Evolutionary conservation across 2,113 vertebrate genomes (phyloP).

Genomic region (Myotis lucifugus): DNA sequence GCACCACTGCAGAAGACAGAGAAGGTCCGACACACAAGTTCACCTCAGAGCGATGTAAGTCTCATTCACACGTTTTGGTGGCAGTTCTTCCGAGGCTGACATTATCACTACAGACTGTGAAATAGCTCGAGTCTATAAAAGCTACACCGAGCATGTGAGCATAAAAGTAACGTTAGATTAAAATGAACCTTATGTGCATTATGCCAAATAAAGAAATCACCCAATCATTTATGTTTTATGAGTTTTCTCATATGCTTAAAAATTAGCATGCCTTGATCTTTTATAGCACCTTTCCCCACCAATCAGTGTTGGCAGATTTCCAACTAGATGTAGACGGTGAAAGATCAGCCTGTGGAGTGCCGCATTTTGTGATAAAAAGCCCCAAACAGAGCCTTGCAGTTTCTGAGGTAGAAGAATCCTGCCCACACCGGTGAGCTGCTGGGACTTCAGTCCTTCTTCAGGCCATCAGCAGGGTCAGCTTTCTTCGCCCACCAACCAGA

Average conservation of each 20-base stretch:
- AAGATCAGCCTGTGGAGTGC: not conserved
- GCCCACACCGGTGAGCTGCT: not conserved
- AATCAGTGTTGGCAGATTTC: not conserved
- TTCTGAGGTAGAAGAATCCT: conserved; percentile 1
- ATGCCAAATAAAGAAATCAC: not conserved
- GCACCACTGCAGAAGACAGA: not conserved
- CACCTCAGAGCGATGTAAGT: not conserved
- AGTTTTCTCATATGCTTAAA: conserved; percentile 37
- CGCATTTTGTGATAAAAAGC: not conserved
- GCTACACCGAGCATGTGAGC: not conserved
- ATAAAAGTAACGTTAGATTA: not conserved
- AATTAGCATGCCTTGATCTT: not conserved
- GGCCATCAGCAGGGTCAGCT: not conserved
- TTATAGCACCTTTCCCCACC: not conserved
- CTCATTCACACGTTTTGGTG: not conserved
- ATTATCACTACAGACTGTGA: not conserved
- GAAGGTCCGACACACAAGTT: not conserved
- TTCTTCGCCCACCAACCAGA: too few relatives aligned
- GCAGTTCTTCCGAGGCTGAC: not conserved
- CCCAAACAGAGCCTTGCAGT: not conserved
- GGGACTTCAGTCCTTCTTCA: not conserved
- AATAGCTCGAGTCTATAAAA: not conserved
- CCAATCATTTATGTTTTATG: not conserved
- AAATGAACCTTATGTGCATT: not conserved
- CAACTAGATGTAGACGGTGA: not conserved